These are phyloP conservation scores for Andrena haemorrhoa DNA, from an alignment of 2,888 invertebrate genomes.

Conservation along the genomic window DNA sequence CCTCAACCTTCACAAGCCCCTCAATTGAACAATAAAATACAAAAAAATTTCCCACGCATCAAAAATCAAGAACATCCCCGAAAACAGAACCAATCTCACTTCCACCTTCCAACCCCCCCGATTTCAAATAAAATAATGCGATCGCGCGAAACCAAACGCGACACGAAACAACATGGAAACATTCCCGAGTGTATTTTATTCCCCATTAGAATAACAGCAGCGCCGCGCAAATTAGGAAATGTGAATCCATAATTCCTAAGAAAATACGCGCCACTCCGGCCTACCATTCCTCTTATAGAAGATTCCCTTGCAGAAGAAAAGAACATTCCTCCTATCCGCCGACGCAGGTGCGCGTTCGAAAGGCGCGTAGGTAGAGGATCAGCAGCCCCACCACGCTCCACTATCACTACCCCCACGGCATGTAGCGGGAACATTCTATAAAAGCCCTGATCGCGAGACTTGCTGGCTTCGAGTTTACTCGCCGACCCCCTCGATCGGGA, in stretches of 20 bases:
- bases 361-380: conserved; percentile 56
- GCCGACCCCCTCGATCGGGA: conserved; percentile 68
- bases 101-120: too few relatives aligned
- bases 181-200: background rate
- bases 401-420: conserved; percentile 45
- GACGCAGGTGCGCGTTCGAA: conserved; percentile 68
- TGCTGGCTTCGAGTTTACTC: conserved; percentile 72
- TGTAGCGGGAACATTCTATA: conserved; percentile 72
- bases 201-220: background rate
- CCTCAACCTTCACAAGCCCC: too few relatives aligned
- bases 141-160: too few relatives aligned
- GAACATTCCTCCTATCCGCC: conserved; percentile 36
- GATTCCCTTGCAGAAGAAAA: conserved; percentile 10
- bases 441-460: conserved; percentile 71
- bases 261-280: background rate
- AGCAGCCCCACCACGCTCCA: conserved; percentile 64
- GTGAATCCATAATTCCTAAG: conserved; percentile 4
- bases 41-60: too few relatives aligned
- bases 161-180: too few relatives aligned
- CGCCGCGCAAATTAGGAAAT: conserved; percentile 10
- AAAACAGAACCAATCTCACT: too few relatives aligned
- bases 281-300: background rate
- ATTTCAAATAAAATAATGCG: too few relatives aligned
- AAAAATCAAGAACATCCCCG: too few relatives aligned
- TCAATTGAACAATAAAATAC: too few relatives aligned